These are phyloP conservation scores for Bombycilla garrulus DNA, from an alignment of 2,113 vertebrate genomes.

Conservation along the genomic window DNA sequence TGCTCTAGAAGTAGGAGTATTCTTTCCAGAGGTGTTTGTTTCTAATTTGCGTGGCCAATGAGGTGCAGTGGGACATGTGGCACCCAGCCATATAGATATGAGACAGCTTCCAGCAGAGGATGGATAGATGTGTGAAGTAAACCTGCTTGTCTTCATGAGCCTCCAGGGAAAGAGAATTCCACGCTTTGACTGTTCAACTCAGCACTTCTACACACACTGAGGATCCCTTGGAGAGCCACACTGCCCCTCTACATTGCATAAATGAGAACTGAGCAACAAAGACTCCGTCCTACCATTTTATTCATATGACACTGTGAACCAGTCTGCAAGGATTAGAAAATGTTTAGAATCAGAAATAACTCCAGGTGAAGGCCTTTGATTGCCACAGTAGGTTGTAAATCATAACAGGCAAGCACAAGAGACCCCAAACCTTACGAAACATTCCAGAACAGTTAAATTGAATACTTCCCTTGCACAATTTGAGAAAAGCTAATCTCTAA, in stretches of 20 bases:
- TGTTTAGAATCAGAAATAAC: background rate
- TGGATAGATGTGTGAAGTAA: background rate
- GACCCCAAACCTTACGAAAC: background rate
- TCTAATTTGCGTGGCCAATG: accelerated
- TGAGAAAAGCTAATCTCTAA: constrained; percentile 38
- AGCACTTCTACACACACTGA: background rate
- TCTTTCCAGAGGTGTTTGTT: background rate
- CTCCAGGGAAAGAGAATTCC: background rate
- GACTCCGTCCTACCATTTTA: background rate
- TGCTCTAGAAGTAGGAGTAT: background rate
- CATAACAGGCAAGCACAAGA: background rate
- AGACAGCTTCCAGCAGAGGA: background rate
- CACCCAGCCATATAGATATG: background rate
- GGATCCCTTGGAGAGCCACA: background rate
- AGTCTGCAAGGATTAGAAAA: background rate
- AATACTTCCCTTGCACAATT: constrained; percentile 35
- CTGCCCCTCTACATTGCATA: background rate
- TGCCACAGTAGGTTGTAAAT: background rate
- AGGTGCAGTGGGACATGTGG: background rate
- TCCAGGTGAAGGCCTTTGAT: background rate
- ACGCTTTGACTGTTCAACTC: background rate
- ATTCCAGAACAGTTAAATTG: constrained; percentile 5
- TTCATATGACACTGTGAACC: background rate
- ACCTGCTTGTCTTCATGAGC: background rate
- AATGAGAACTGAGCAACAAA: background rate